phyloP scores from a whole-genome alignment of 2,797 vertebrate species.

The Melanogrammus aeglefinus region DNA sequence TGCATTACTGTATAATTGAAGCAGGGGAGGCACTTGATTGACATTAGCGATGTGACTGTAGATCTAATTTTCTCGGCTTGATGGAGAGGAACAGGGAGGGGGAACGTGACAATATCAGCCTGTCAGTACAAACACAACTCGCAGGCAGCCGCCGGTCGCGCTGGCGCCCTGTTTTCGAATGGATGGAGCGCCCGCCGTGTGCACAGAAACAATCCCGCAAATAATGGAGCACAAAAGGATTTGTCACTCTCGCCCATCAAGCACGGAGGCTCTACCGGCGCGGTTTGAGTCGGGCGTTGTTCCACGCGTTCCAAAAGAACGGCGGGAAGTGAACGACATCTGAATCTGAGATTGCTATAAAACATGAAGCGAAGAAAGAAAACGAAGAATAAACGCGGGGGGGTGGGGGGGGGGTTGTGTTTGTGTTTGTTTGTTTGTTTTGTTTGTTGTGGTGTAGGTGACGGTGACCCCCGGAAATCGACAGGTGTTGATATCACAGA shows the following conservation, averaged over 20 bases:
- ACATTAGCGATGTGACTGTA: constrained; percentile 60
- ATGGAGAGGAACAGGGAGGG: constrained; percentile 70
- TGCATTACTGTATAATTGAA: constrained; percentile 28
- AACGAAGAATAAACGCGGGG: neutral
- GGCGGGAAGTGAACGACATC: neutral
- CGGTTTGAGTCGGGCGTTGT: neutral
- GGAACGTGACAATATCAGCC: constrained; percentile 64
- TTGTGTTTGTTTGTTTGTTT: neutral
- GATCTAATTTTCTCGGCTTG: constrained; percentile 72
- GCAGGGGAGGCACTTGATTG: constrained; percentile 57
- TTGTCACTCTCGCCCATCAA: constrained; percentile 36
- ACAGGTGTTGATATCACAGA: constrained; percentile 46
- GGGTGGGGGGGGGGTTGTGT: no score
- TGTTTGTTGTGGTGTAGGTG: neutral
- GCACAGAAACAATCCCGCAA: constrained; percentile 17
- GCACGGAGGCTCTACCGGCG: constrained; percentile 43
- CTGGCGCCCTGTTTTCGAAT: constrained; percentile 15
- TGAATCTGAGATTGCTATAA: neutral
- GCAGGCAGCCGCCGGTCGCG: no score
- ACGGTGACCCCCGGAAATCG: constrained; percentile 14
- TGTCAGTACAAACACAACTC: constrained; percentile 73
- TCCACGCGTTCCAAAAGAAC: neutral
- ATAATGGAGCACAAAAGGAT: constrained; percentile 38
- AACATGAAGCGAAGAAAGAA: neutral
- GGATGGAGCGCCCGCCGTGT: neutral